Evolutionary conservation across 1,140 invertebrate genomes (phyloP), one percentile per base, ranked within the genome.

Genomic region (Phenacoccus solenopsis): DNA sequence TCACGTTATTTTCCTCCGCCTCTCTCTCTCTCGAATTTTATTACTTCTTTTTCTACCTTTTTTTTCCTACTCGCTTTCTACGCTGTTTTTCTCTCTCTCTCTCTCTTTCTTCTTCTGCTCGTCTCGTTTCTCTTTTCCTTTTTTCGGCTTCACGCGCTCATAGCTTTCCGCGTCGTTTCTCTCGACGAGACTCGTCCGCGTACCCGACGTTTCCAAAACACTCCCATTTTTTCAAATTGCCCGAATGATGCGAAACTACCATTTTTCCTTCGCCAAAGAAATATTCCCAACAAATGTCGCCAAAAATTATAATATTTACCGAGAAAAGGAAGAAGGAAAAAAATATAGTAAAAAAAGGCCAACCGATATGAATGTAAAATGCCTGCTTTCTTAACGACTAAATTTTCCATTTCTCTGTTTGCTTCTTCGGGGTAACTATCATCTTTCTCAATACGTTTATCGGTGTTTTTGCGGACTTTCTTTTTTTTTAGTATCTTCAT

Each of bases 61-160:
- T 30, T 21, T 5, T 12, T 21, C 12, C 9, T 9, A 9, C n/a
- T 9, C 32, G 32, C 32, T 28, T 22, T 28, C 12, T n/a, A 13
- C 12, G 9, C 27, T 27, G 2, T 27, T 28, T 69, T 49, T 56
- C 28, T 24, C 13, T 56, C 22, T 24, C 38, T 24, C 22, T 38
- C 32, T 69, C 10, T n/a, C 32, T 69, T 38, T n/a, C 68, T 49
- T 25, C 22, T 13, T 71, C 30, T 49, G 16, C 49, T 22, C 67
- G 20, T 30, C 32, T 4, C 10, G 28, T 71, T 35, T 68, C n/a
- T 67, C 24, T 71, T 30, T 59, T 24, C 70, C 67, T 30, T 30
- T 20, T 68, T 49, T 21, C 28, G 22, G 20, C 38, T 4, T 16
- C 38, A 22, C 32, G 28, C 64, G n/a, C 35, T 69, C 59, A 25